phyloP scores from a whole-genome alignment of 2,888 invertebrate species.

The Pediacus dermestoides region DNA sequence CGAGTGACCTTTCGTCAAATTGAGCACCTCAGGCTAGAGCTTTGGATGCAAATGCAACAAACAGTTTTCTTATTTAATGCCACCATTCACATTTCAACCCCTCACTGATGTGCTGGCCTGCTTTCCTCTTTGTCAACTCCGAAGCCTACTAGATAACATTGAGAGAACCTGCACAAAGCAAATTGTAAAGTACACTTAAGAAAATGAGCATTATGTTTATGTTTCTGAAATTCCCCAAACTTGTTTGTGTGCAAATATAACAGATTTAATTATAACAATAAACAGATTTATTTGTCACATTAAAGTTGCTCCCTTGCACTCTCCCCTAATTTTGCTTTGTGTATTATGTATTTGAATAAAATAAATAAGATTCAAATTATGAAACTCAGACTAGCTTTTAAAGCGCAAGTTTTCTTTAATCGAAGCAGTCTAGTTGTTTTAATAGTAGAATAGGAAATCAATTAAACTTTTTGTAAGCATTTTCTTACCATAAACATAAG shows the following conservation, averaged over 20 bases:
- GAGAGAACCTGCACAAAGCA: neutral
- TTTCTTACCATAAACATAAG: neutral
- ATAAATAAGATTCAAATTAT: no score
- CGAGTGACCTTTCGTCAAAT: slow-evolving; percentile 22
- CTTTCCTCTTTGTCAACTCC: slow-evolving; percentile 9
- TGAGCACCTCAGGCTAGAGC: slow-evolving; percentile 18
- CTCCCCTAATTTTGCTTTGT: slow-evolving; percentile 7
- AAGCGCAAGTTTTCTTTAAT: no score
- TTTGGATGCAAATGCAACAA: slow-evolving; percentile 8
- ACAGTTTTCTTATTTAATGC: neutral
- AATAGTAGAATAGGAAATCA: no score
- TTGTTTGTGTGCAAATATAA: slow-evolving; percentile 28
- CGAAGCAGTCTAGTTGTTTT: no score
- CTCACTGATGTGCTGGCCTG: neutral
- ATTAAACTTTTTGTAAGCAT: no score
- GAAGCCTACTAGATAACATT: slow-evolving; percentile 4
- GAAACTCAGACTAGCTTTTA: no score
- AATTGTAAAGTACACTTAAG: slow-evolving; percentile 11
- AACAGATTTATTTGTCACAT: slow-evolving; percentile 29
- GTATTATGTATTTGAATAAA: slow-evolving; percentile 3
- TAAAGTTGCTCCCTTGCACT: slow-evolving; percentile 20
- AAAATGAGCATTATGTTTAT: slow-evolving; percentile 17
- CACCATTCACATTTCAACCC: slow-evolving; percentile 1
- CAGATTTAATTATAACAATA: slow-evolving; percentile 31
- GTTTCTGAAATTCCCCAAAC: slow-evolving; percentile 21